Base-by-base conservation (phyloP, 2,797 vertebrate genomes). In the Labeo calbasu region DNA sequence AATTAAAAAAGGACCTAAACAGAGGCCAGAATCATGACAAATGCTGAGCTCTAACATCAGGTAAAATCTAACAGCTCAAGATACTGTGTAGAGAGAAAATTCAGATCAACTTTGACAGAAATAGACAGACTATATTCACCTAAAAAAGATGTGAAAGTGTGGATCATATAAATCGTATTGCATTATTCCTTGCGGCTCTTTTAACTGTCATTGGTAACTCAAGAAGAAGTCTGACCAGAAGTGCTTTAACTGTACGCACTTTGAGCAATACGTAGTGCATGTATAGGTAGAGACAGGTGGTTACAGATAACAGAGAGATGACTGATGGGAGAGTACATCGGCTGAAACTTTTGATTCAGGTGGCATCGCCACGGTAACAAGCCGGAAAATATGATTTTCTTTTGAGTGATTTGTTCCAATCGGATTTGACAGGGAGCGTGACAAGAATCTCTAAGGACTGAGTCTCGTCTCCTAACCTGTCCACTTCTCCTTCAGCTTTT, bases 331-430 rank as follows among this genome's bases (percentile, higher is more conserved):
- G 43, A 84, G 43, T 46, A 51, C 76, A 75, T 61, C 17, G 15
- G 28, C 55, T 78, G 23, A 81, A 85, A 73, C 73, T 81, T 63
- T 75, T 32, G 43, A 65, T 76, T 85, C 70, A 82, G 69, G 9
- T 55, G n/a, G 75, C 83, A 79, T 75, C 50, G 25, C 76, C 79
- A 65, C 32, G 17, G 57, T 81, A 84, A 76, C 75, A 50, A 48
- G 51, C 77, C 72, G 85, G 85, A 81, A 88, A 88, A 86, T 84
- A 57, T 66, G 72, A 88, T 86, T 86, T 85, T 83, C 69, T 75
- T 82, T 82, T 79, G 70, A 88, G 69, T 55, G 70, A 84, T 82
- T 82, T 85, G 55, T 68, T 66, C 75, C 75, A 85, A 86, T 85
- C 79, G 73, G 84, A 79, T 78, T 75, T 79, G 69, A 80, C 75